phyloP scores from a whole-genome alignment of 2,797 vertebrate species.

The Tachyglossus aculeatus region DNA sequence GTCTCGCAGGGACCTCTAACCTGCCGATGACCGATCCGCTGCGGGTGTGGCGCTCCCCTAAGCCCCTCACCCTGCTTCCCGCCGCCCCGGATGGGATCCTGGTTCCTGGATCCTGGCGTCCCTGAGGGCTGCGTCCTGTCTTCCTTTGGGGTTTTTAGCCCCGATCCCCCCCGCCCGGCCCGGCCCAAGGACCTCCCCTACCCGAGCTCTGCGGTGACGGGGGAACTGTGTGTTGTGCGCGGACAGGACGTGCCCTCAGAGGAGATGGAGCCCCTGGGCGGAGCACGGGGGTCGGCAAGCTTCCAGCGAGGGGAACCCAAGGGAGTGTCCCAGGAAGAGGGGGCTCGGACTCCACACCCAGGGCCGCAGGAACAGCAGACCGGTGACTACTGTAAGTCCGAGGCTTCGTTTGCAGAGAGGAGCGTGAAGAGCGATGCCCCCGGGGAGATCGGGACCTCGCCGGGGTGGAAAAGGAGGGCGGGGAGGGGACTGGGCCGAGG shows the following conservation, averaged over 20 bases:
- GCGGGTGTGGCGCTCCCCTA: not conserved
- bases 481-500: not conserved
- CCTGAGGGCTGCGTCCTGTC: constrained; percentile 10
- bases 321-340: not conserved
- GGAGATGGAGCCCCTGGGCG: not conserved
- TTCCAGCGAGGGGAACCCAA: not conserved
- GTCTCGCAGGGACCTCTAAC: not conserved
- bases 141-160: constrained; percentile 36
- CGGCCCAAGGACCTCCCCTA: not conserved
- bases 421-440: not conserved
- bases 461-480: not conserved
- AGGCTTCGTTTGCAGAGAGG: not conserved
- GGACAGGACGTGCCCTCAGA: constrained; percentile 43
- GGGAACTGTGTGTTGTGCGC: constrained; percentile 43
- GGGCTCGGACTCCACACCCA: not conserved
- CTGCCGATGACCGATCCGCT: not conserved
- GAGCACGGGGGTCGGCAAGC: not conserved
- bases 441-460: not conserved
- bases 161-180: not conserved
- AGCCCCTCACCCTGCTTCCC: not conserved
- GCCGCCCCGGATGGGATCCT: not conserved
- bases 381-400: constrained; percentile 34
- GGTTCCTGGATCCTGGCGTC: not conserved
- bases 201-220: constrained; percentile 28
- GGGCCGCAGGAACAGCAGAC: constrained; percentile 1